These are phyloP conservation scores for Kradibia gibbosae DNA, from an alignment of 1,140 invertebrate species.

Conservation along the genomic window DNA sequence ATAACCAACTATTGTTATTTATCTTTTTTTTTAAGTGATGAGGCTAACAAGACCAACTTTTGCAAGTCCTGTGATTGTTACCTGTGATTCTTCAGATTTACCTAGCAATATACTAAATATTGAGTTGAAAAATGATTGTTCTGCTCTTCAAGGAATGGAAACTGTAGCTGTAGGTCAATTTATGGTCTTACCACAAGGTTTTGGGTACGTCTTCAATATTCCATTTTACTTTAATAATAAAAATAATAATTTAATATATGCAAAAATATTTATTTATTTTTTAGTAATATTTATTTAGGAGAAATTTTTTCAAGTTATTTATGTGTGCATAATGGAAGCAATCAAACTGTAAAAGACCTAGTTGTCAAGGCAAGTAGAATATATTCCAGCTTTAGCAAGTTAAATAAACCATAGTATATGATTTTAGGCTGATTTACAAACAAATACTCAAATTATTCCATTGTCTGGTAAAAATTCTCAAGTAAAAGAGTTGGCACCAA, in stretches of 20 bases:
- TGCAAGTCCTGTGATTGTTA: slow-evolving; percentile 83
- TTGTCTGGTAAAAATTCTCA: slow-evolving; percentile 79
- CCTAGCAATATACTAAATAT: slow-evolving; percentile 85
- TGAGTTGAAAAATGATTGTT: slow-evolving; percentile 84
- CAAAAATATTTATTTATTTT: slow-evolving; percentile 59
- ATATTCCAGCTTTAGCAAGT: slow-evolving; percentile 41
- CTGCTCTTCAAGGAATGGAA: slow-evolving; percentile 84
- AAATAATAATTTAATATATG: too few species aligned
- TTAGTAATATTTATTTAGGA: slow-evolving; percentile 88
- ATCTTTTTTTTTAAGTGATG: slow-evolving; percentile 82
- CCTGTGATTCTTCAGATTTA: slow-evolving; percentile 88
- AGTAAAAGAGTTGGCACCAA: slow-evolving; percentile 81
- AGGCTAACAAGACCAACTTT: slow-evolving; percentile 90
- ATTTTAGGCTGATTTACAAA: slow-evolving; percentile 90
- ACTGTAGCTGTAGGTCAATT: slow-evolving; percentile 89
- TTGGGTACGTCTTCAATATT: slow-evolving; percentile 79
- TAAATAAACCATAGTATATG: slow-evolving; percentile 43
- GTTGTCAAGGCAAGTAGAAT: slow-evolving; percentile 79
- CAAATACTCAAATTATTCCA: slow-evolving; percentile 87
- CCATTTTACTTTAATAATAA: slow-evolving; percentile 1
- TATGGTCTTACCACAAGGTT: slow-evolving; percentile 94
- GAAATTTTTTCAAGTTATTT: slow-evolving; percentile 99
- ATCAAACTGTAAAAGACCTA: slow-evolving; percentile 85
- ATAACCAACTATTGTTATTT: slow-evolving; percentile 7
- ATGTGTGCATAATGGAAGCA: slow-evolving; percentile 96